Percentiles rank a stretch among this genome's conserved stretches.
Evolutionary conservation across 2,888 invertebrate genomes (phyloP).

Genomic region (Orthosia gothica): DNA sequence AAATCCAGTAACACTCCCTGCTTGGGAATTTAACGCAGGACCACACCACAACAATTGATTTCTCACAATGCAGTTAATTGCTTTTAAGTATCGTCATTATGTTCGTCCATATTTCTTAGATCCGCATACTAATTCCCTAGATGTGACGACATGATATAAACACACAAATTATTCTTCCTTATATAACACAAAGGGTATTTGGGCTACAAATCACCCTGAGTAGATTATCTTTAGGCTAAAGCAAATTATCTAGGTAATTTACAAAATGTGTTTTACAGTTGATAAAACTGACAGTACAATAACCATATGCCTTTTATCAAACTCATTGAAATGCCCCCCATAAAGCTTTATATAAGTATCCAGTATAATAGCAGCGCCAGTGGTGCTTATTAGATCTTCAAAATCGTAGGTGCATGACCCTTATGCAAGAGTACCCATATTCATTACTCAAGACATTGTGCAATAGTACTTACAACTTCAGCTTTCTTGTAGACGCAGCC

Average conservation of each 20-base stretch:
- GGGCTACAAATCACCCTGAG: not conserved
- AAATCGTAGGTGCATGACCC: no score
- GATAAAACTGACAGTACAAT: not conserved
- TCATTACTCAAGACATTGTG: not conserved
- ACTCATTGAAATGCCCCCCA: no score
- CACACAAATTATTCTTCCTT: not conserved
- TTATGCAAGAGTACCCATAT: not conserved
- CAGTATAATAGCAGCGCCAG: no score
- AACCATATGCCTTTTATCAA: no score
- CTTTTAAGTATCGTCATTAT: slow-evolving; percentile 18
- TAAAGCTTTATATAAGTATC: no score
- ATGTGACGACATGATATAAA: not conserved
- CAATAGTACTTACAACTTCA: slow-evolving; percentile 62
- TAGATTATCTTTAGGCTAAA: not conserved
- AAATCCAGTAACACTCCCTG: not conserved
- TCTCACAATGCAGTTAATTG: slow-evolving; percentile 30
- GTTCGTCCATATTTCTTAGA: slow-evolving; percentile 6
- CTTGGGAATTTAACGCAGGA: not conserved
- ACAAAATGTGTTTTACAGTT: no score
- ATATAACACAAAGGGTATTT: not conserved
- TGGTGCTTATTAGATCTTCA: no score
- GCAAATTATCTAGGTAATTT: no score
- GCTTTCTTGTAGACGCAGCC: slow-evolving; percentile 59
- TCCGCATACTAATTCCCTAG: slow-evolving; percentile 12
- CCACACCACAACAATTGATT: slow-evolving; percentile 20